Conservation (phyloP, 92 coral and sea anemone species). For the Epizoanthus scotinus region DNA sequence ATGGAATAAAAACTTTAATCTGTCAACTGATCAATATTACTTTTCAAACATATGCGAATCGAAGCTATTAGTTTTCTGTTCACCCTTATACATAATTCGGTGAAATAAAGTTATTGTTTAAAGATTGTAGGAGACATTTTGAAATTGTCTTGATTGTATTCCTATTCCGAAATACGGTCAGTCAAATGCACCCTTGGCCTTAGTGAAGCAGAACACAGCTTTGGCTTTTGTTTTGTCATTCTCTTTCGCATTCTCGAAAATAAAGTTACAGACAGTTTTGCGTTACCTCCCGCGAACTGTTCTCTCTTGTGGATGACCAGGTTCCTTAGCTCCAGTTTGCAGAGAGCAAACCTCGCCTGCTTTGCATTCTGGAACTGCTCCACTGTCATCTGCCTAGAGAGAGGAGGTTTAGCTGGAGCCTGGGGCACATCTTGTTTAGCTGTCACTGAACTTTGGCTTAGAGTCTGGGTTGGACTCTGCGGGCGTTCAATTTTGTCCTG, state of each 20-base stretch:
- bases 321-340: conserved; percentile 75
- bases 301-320: conserved; percentile 92
- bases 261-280: neutral
- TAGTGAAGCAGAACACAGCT: too few relatives aligned
- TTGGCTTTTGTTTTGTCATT: too few relatives aligned
- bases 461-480: conserved; percentile 14
- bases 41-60: too few relatives aligned
- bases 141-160: too few relatives aligned
- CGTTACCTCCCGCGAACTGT: conserved; percentile 80
- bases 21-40: too few relatives aligned
- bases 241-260: neutral
- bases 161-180: too few relatives aligned
- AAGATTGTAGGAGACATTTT: too few relatives aligned
- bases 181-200: too few relatives aligned
- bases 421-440: conserved; percentile 38
- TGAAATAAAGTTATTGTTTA: too few relatives aligned
- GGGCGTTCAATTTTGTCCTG: conserved; percentile 19
- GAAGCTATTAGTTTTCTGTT: too few relatives aligned
- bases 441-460: neutral
- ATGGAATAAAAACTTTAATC: too few relatives aligned
- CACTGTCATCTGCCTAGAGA: conserved; percentile 41
- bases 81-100: too few relatives aligned
- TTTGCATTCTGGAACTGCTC: conserved; percentile 59
- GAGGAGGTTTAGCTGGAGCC: conserved; percentile 47
- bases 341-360: conserved; percentile 78